Conservation (phyloP, 2,888 invertebrate genomes). For the Clivina fossor region DNA sequence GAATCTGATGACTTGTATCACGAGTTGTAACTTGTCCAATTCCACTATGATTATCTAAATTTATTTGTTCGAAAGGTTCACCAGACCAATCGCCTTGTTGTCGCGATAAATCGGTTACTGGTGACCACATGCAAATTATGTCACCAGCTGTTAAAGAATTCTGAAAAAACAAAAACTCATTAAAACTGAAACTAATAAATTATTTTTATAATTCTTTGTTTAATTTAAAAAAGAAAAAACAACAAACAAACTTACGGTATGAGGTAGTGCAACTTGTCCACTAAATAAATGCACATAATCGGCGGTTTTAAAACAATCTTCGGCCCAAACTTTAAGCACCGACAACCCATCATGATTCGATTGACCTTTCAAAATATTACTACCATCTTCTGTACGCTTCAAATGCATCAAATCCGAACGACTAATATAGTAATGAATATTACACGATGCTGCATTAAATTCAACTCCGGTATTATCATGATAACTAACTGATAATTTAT, state of each 20-base stretch:
- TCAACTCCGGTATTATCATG: constrained; percentile 59
- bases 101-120: constrained; percentile 51
- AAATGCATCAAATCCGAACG: constrained; percentile 52
- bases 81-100: constrained; percentile 50
- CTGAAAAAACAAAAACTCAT: constrained; percentile 40
- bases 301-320: constrained; percentile 48
- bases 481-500: constrained; percentile 55
- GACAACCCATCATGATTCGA: constrained; percentile 56
- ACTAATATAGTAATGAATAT: constrained; percentile 55
- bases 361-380: constrained; percentile 53
- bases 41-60: constrained; percentile 48
- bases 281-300: constrained; percentile 53
- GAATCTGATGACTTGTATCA: constrained; percentile 46
- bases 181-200: too few species aligned
- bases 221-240: too few species aligned
- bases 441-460: constrained; percentile 57
- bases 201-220: too few species aligned
- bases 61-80: constrained; percentile 48
- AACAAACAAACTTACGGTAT: constrained; percentile 46
- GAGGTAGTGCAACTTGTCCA: constrained; percentile 50
- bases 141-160: constrained; percentile 56
- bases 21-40: constrained; percentile 49
- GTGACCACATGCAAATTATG: constrained; percentile 57
- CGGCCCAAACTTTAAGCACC: constrained; percentile 56
- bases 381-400: constrained; percentile 54